Conservation (phyloP, 2,797 vertebrate genomes). For the Limosa lapponica region DNA sequence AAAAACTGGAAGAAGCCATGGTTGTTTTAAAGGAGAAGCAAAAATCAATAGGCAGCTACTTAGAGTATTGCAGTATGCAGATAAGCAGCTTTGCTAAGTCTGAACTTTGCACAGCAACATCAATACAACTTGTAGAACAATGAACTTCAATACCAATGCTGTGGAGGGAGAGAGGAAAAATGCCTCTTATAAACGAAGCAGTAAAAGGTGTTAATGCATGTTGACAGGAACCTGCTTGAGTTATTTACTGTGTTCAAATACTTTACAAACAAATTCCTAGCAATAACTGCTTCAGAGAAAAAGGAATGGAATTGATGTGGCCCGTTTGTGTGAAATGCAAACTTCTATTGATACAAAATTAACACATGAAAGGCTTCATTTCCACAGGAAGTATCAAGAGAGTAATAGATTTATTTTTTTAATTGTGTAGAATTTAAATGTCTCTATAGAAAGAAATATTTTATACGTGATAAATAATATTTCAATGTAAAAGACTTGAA, state of each 20-base stretch:
- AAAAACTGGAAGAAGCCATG: slow-evolving; percentile 9
- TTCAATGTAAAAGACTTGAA: background rate
- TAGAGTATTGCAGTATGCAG: slow-evolving; percentile 56
- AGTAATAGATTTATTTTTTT: background rate
- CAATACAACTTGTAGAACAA: slow-evolving; percentile 48
- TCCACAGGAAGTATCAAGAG: background rate
- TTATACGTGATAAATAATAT: background rate
- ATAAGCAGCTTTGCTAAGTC: slow-evolving; percentile 37
- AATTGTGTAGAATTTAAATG: background rate
- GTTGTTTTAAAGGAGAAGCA: slow-evolving; percentile 40
- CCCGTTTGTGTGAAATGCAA: background rate
- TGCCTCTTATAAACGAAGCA: background rate
- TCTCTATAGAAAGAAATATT: background rate
- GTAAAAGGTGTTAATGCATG: slow-evolving; percentile 37
- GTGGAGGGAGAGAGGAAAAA: background rate
- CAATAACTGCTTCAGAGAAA: background rate
- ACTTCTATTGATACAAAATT: background rate
- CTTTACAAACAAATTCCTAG: background rate
- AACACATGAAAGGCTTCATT: background rate
- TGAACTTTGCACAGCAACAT: slow-evolving; percentile 40
- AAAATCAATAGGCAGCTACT: slow-evolving; percentile 72
- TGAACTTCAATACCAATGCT: background rate
- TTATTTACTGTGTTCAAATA: slow-evolving; percentile 21
- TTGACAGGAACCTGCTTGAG: slow-evolving; percentile 1
- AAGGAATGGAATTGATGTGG: background rate